Evolutionary conservation across 64 coral and sea anemone species (phyloP), one percentile per base, ranked within the genome.

Genomic region (Montipora capricornis): DNA sequence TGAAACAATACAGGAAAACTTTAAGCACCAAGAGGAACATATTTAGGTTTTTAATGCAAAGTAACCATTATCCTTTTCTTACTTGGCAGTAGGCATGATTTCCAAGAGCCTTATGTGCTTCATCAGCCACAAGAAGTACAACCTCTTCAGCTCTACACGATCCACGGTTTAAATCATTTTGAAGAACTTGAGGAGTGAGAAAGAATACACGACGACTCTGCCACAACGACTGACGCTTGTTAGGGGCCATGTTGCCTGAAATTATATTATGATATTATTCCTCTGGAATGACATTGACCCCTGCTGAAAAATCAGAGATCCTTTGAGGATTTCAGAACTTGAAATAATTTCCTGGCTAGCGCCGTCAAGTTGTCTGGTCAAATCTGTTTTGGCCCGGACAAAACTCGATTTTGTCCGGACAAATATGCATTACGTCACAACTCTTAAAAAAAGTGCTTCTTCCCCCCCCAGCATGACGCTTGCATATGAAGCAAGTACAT

Each of bases 21-120:
- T 22, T 88, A 5, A 49, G 67, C 73, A 20, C 82, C 14, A 50
- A 45, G 44, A n/a, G 24, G 45, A 14, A 74, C 53, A 45, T 81
- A 8, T 11, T 68, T 20, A 12, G 8, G 64, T n/a, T 37, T 37
- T 37, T 2, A 37, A 37, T 37, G 37, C 14, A 15, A 64, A 64
- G 10, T 14, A 14, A 14, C 0, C 6, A 10, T 67, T 69, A 26
- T 14, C 9, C 5, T 4, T 29, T 64, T 20, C 44, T 26, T 95
- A 98, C 97, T 91, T 98, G 97, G 61, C 97, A 96, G 79, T 98
- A 98, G 14, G 97, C 87, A 81, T 98, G 92, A 74, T 98, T 98
- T 59, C 97, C 97, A 26, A 98, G 97, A 60, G 97, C 97, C 53
- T 98, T 98, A 61, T 98, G 97, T 67, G 97, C 97, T 78, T 98